These are phyloP conservation scores for Ploceus nigricollis DNA, from an alignment of 2,113 vertebrate species.

Conservation along the genomic window DNA sequence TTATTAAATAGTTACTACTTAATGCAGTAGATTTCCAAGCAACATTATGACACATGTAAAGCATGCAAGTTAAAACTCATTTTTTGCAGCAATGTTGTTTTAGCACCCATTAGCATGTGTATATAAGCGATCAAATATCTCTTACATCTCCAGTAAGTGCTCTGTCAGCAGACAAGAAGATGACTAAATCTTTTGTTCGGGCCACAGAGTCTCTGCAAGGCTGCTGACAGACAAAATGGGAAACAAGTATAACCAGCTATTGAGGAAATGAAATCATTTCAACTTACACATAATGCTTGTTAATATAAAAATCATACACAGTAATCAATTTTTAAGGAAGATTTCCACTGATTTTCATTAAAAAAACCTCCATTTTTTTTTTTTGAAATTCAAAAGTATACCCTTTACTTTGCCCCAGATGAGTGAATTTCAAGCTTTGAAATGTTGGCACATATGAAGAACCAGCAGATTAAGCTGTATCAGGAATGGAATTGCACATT, in stretches of 20 bases:
- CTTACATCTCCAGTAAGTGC: constrained; percentile 49
- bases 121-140: constrained; percentile 44
- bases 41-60: constrained; percentile 29
- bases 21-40: constrained; percentile 38
- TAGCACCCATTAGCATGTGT: constrained; percentile 29
- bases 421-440: neutral
- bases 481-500: neutral
- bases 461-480: neutral
- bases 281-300: neutral
- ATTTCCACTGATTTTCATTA: neutral
- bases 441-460: neutral
- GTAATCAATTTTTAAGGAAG: constrained; percentile 22
- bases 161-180: constrained; percentile 54
- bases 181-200: constrained; percentile 55
- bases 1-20: constrained; percentile 54
- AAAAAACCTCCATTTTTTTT: neutral
- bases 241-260: constrained; percentile 55
- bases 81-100: constrained; percentile 28
- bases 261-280: constrained; percentile 56
- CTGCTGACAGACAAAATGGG: constrained; percentile 50
- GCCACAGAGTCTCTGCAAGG: constrained; percentile 17
- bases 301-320: neutral
- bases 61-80: constrained; percentile 54
- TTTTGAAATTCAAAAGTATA: neutral
- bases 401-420: neutral